These are phyloP conservation scores for Sinohyriopsis cumingii DNA, from an alignment of 2,888 invertebrate genomes.

Conservation along the genomic window DNA sequence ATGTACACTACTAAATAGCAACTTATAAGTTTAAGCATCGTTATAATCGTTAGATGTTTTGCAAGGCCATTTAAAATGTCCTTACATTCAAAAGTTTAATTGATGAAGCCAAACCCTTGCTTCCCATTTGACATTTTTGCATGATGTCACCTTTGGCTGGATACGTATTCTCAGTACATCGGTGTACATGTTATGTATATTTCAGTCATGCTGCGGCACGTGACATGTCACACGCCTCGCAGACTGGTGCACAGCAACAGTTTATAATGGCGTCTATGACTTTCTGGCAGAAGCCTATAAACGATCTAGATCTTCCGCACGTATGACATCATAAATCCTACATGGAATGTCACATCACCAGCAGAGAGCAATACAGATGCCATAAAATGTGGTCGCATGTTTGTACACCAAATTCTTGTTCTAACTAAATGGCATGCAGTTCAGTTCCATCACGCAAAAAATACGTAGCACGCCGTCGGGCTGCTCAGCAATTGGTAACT, in stretches of 20 bases:
- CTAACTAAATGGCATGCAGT: slow-evolving; percentile 73
- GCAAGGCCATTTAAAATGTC: too few species aligned
- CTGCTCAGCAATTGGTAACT: slow-evolving; percentile 40
- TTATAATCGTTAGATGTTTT: too few species aligned
- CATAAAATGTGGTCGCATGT: slow-evolving; percentile 77
- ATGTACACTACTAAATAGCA: too few species aligned
- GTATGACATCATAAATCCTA: slow-evolving; percentile 76
- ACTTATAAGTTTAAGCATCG: too few species aligned
- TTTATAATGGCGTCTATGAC: slow-evolving; percentile 13
- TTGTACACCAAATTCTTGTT: slow-evolving; percentile 74
- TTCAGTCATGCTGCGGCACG: slow-evolving; percentile 14
- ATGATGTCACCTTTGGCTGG: too few species aligned
- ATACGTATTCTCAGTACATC: too few species aligned
- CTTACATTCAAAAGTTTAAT: too few species aligned
- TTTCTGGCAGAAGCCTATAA: slow-evolving; percentile 12
- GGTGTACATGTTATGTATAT: too few species aligned
- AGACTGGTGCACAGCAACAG: slow-evolving; percentile 24
- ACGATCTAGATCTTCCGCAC: slow-evolving; percentile 17
- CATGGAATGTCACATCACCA: slow-evolving; percentile 70
- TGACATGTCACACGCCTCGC: slow-evolving; percentile 11
- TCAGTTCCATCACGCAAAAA: slow-evolving; percentile 79
- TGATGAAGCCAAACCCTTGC: too few species aligned
- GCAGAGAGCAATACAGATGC: slow-evolving; percentile 79
- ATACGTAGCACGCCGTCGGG: slow-evolving; percentile 59
- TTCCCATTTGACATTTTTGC: too few species aligned